Evolutionary conservation across 2,888 invertebrate genomes (phyloP).

Genomic region (Pterostichus madidus): DNA sequence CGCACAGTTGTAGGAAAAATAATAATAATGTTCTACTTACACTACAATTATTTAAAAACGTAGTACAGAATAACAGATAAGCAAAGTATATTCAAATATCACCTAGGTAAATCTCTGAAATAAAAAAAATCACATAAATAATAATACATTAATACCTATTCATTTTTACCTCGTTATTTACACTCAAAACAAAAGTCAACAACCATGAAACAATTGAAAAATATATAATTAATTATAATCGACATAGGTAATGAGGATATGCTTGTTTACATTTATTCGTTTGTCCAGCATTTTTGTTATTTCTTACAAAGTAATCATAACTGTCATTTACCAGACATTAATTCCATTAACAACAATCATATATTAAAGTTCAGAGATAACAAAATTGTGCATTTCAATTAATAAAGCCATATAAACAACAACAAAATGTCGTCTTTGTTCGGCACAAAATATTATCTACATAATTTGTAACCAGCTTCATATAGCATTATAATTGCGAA

Average conservation of each 20-base stretch:
- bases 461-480: conserved; percentile 15
- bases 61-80: too few species aligned
- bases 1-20: too few species aligned
- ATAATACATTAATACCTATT: too few species aligned
- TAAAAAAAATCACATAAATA: too few species aligned
- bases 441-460: neutral
- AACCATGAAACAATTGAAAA: neutral
- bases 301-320: conserved; percentile 35
- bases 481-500: conserved; percentile 15
- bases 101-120: too few species aligned
- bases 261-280: neutral
- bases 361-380: conserved; percentile 48
- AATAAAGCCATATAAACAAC: conserved; percentile 28
- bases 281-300: neutral
- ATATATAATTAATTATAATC: conserved; percentile 20
- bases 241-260: conserved; percentile 11
- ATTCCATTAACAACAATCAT: conserved; percentile 30
- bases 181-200: too few species aligned
- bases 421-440: conserved; percentile 20
- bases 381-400: conserved; percentile 40
- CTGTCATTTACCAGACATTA: conserved; percentile 26
- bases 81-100: too few species aligned
- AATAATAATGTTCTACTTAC: too few species aligned
- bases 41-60: too few species aligned
- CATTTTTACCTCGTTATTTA: too few species aligned